phyloP scores from a whole-genome alignment of 1,140 invertebrate species.

The Plutomurus gul region DNA sequence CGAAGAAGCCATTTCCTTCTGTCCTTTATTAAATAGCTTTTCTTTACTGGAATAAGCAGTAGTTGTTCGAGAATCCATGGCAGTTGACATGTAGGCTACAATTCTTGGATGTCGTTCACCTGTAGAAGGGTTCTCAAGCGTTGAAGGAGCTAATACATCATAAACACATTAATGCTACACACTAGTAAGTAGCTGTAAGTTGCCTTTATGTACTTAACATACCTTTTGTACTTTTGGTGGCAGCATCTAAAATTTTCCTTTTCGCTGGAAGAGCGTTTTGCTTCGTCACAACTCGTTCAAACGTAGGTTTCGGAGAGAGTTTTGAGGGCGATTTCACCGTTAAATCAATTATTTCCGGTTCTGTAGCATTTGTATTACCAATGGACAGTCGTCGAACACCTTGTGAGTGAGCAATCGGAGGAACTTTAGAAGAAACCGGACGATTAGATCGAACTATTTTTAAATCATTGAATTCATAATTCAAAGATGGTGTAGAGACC shows the following conservation, averaged over 20 bases:
- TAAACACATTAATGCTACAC: no score
- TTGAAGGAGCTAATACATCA: no score
- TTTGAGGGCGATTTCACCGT: constrained; percentile 38
- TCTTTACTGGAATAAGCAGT: no score
- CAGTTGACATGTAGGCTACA: no score
- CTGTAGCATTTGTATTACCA: neutral
- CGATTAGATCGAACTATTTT: neutral
- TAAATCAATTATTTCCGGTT: constrained; percentile 42
- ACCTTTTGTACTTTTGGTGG: no score
- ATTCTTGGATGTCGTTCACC: no score
- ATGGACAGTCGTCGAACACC: neutral
- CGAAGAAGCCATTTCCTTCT: no score
- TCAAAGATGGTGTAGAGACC: neutral
- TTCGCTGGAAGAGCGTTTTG: neutral
- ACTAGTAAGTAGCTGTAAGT: no score
- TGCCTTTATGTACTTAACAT: no score
- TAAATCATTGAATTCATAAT: neutral
- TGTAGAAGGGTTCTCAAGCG: no score
- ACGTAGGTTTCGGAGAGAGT: neutral
- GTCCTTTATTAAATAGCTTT: no score
- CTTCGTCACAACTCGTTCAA: neutral
- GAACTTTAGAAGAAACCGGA: neutral
- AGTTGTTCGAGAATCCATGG: no score
- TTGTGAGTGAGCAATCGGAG: constrained; percentile 38
- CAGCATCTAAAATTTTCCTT: neutral